Percentiles rank a stretch among this genome's conserved stretches.
Conservation (phyloP, 2,888 invertebrate species). For the Junonia oenone region DNA sequence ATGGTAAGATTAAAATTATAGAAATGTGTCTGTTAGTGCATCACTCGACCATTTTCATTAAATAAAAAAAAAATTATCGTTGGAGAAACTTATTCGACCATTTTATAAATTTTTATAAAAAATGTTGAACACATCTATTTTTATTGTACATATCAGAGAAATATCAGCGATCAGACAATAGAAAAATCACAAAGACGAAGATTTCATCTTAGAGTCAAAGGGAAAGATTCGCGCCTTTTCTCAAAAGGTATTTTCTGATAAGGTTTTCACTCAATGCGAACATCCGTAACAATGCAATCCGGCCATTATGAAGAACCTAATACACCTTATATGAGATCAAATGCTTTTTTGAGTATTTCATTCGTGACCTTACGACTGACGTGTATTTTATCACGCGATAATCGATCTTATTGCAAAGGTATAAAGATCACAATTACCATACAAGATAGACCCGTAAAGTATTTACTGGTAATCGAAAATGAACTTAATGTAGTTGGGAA, state of each 20-base stretch:
- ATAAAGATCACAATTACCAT: constrained; percentile 4
- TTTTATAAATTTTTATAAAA: too few relatives aligned
- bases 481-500: too few relatives aligned
- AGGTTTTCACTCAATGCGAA: constrained; percentile 42
- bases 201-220: constrained; percentile 35
- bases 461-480: constrained; percentile 24
- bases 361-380: constrained; percentile 17
- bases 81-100: too few relatives aligned
- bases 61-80: too few relatives aligned
- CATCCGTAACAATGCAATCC: constrained; percentile 54
- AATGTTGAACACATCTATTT: neutral
- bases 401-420: constrained; percentile 33
- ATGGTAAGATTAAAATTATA: too few relatives aligned
- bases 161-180: constrained; percentile 28
- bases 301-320: constrained; percentile 63
- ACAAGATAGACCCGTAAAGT: neutral
- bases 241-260: constrained; percentile 58
- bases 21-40: too few relatives aligned
- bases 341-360: constrained; percentile 40
- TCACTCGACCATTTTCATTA: too few relatives aligned
- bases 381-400: constrained; percentile 31
- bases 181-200: constrained; percentile 33
- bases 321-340: constrained; percentile 56
- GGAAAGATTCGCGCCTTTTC: constrained; percentile 42
- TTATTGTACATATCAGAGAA: constrained; percentile 19